Evolutionary conservation across 2,113 vertebrate genomes (phyloP), one percentile per base, ranked within the genome.

Genomic region (Rafetus swinhoei): DNA sequence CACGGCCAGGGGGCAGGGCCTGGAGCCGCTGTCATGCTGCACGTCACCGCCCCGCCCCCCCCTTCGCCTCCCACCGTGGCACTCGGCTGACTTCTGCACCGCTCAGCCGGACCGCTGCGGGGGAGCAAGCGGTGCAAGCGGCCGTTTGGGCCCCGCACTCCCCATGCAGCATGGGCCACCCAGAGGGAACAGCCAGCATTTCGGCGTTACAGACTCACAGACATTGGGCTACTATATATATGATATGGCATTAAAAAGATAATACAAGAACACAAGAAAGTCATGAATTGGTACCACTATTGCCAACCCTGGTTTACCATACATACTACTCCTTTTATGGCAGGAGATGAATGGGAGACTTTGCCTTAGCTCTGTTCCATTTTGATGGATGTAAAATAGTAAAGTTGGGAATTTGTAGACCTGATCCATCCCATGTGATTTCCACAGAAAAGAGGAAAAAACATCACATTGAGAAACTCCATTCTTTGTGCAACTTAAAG

Each of bases 401-500:
- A 88, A 87, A 89, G 18, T 8, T 35, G 35, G 39, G 55, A 53
- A 57, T 95, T 93, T 90, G 65, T 16, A 88, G n/a, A 79, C 88
- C 52, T 55, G 82, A 83, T 91, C 89, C 35, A 82, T 18, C 14
- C 9, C 52, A 82, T 18, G 53, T 74, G 55, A 76, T 25, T 90
- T 25, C 88, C 8, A n/a, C 45, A 81, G 45, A n/a, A 93, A 89
- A 53, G 86, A 11, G 18, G 86, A 92, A 87, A 92, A 82, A 2
- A 32, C 72, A 22, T 62, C 11, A 69, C 86, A 90, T 87, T 59
- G 55, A 90, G 86, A 85, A 89, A 87, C 35, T 65, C 62, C 15
- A 65, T 84, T 77, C 12, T 84, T 81, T 25, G 8, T 6, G 4
- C 90, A 60, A 91, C 76, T 87, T 84, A 95, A 79, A 90, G 45